Base-by-base conservation (phyloP, 2,888 invertebrate genomes). In the Megalurothrips usitatus region DNA sequence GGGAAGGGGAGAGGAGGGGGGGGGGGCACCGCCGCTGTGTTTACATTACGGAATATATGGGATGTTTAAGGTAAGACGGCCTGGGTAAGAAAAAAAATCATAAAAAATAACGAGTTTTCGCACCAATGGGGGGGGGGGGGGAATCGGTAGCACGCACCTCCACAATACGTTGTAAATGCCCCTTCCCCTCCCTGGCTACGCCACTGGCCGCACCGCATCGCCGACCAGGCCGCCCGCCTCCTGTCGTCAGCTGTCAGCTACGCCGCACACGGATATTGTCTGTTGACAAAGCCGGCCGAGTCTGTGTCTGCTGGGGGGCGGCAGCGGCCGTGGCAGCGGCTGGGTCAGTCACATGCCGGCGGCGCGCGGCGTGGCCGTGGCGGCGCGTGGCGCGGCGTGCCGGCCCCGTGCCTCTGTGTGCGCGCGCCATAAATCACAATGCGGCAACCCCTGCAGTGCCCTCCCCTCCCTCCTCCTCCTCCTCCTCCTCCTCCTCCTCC, bases 361-460 rank as follows among this genome's bases (percentile, higher is more conserved):
- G 68, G 19, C 23, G 68, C 68, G 68, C n/a, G 23, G 68, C 23
- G 68, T 0, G 68, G 68, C 68, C 34, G 68, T n/a, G 68, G 68
- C 26, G 68, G 10, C 8, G 68, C 68, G 68, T n/a, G 68, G 68
- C 68, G 68, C 23, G 68, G 63, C 63, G 63, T 12, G 63, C 12
- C 23, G 11, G 68, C 68, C 23, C 68, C 68, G 23, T 75, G 68
- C 26, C 68, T 75, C 68, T 26, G 68, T 26, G 68, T 75, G 68
- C 68, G 23, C 68, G 68, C 26, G 12, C 26, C 68, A 75, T 75
- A 75, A 75, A 75, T 75, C 68, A 75, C 68, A 75, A 75, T 75
- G 68, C 68, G 68, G 68, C 68, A 75, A 26, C 68, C 68, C 68
- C 68, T 75, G 68, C 68, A 75, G 26, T 75, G 68, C 68, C 58